Evolutionary conservation across 2,888 invertebrate species (phyloP).

Genomic region (Pristionchus arcanus): DNA sequence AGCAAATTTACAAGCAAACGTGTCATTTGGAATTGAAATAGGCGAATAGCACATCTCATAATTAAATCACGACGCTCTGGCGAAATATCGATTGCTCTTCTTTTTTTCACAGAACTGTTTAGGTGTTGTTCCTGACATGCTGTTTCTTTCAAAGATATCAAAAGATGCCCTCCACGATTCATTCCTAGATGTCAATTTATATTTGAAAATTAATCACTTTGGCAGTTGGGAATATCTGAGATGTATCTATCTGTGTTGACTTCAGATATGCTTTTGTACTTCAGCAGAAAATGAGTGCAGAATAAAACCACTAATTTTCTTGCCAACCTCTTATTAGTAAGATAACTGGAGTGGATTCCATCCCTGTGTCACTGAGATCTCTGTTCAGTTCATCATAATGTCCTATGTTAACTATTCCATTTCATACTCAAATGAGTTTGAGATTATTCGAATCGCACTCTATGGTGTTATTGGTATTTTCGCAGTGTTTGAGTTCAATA

Average conservation of each 20-base stretch:
- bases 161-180: too few species aligned
- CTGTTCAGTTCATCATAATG: background rate
- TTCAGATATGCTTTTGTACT: background rate
- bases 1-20: too few species aligned
- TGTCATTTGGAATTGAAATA: too few species aligned
- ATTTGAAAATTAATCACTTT: too few species aligned
- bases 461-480: background rate
- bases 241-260: background rate
- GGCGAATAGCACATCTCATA: too few species aligned
- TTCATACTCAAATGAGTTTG: background rate
- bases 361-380: background rate
- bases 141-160: too few species aligned
- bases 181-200: too few species aligned
- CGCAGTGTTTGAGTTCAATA: background rate
- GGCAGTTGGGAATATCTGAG: too few species aligned
- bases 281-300: background rate
- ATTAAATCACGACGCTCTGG: too few species aligned
- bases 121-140: too few species aligned
- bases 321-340: background rate
- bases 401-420: background rate
- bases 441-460: background rate
- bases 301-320: background rate
- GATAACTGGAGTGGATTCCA: background rate
- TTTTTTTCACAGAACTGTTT: too few species aligned
- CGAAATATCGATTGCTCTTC: too few species aligned